phyloP scores from a whole-genome alignment of 2,888 invertebrate genomes.

The Tenthredo scrophulariae region DNA sequence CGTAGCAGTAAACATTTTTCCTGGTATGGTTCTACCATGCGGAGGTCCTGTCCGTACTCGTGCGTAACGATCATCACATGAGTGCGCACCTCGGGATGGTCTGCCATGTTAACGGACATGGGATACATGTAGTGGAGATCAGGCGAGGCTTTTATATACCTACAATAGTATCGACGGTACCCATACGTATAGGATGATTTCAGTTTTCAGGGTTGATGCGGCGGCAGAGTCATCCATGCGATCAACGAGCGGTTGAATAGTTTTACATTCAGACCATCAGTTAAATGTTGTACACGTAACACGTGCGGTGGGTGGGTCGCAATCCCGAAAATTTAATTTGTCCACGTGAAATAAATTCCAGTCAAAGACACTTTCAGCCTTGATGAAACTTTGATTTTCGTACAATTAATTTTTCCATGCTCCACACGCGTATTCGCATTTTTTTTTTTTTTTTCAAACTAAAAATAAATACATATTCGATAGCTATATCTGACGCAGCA shows the following conservation, averaged over 20 bases:
- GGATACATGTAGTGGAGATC: slow-evolving; percentile 34
- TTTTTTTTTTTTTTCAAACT: not conserved
- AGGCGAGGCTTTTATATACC: slow-evolving; percentile 40
- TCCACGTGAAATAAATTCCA: slow-evolving; percentile 15
- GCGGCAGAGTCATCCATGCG: slow-evolving; percentile 44
- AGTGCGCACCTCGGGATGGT: slow-evolving; percentile 48
- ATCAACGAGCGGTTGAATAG: slow-evolving; percentile 51
- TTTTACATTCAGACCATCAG: slow-evolving; percentile 46
- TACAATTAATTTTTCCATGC: not conserved
- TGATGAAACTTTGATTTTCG: slow-evolving; percentile 21
- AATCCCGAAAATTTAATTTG: slow-evolving; percentile 35
- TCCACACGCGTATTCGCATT: not conserved
- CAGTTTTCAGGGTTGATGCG: slow-evolving; percentile 50
- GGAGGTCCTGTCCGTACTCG: slow-evolving; percentile 45
- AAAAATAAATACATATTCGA: not conserved
- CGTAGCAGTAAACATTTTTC: slow-evolving; percentile 30
- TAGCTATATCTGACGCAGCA: not conserved
- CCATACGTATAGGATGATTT: slow-evolving; percentile 5
- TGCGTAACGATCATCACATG: slow-evolving; percentile 47
- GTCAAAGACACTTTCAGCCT: not conserved
- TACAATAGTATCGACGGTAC: slow-evolving; percentile 39
- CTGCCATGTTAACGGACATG: slow-evolving; percentile 43
- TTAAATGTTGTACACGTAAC: slow-evolving; percentile 41
- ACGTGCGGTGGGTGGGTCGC: not conserved
- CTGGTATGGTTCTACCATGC: not conserved